Evolutionary conservation across 2,113 vertebrate species (phyloP).

Genomic region (Cheilinus undulatus): DNA sequence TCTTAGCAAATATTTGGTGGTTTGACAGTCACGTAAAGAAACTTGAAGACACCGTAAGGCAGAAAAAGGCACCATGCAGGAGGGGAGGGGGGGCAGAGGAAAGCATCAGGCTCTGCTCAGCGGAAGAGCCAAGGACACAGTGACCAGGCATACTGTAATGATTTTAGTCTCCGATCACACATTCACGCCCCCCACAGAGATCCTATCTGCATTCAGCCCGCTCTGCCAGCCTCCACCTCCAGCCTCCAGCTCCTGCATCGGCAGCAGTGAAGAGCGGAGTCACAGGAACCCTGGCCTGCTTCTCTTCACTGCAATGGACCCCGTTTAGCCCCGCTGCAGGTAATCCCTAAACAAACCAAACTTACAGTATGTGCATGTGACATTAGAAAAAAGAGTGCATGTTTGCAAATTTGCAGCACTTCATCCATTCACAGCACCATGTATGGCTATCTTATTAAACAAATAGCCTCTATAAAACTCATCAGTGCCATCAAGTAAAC

Average conservation of each 20-base stretch:
- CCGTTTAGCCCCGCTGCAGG: slow-evolving; percentile 23
- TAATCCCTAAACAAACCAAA: slow-evolving; percentile 25
- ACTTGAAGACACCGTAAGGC: slow-evolving; percentile 1
- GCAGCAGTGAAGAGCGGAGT: slow-evolving; percentile 13
- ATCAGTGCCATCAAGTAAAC: slow-evolving; percentile 28
- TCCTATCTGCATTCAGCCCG: slow-evolving; percentile 76
- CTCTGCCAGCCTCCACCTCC: slow-evolving; percentile 65
- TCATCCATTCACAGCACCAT: background rate
- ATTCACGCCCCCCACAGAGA: slow-evolving; percentile 74
- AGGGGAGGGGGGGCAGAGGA: slow-evolving; percentile 38
- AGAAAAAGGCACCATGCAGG: slow-evolving; percentile 38
- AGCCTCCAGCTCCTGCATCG: slow-evolving; percentile 23
- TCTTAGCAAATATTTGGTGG: background rate
- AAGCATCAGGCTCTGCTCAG: slow-evolving; percentile 59
- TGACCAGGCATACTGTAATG: slow-evolving; percentile 81
- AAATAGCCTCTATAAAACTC: slow-evolving; percentile 5
- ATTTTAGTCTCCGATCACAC: slow-evolving; percentile 85
- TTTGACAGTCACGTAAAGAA: background rate
- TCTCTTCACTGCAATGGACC: slow-evolving; percentile 27
- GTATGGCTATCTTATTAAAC: slow-evolving; percentile 40
- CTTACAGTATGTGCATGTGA: slow-evolving; percentile 31
- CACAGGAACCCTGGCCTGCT: slow-evolving; percentile 22
- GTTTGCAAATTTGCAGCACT: slow-evolving; percentile 11
- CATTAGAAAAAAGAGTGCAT: slow-evolving; percentile 10
- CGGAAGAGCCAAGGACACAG: slow-evolving; percentile 82